Conservation (phyloP, 2,888 invertebrate genomes). For the Drosophila rellima region DNA sequence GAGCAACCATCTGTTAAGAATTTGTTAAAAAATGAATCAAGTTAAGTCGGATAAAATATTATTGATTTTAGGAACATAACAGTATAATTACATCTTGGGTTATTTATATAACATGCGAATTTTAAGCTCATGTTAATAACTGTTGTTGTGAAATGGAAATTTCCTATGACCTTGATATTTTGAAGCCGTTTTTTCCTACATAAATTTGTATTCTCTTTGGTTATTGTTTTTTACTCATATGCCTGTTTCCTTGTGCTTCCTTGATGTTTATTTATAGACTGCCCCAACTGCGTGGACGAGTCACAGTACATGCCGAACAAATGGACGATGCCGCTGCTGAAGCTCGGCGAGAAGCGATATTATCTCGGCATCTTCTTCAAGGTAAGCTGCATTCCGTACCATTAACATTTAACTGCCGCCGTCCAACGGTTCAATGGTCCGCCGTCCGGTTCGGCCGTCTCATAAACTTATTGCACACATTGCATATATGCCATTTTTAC, state of each 20-base stretch:
- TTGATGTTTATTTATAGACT: conserved; percentile 87
- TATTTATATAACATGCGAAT: conserved; percentile 22
- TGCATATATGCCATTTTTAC: conserved; percentile 49
- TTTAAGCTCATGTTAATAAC: conserved; percentile 33
- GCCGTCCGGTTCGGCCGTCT: conserved; percentile 29
- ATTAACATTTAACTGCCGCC: conserved; percentile 54
- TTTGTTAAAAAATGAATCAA: not conserved
- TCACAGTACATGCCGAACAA: conserved; percentile 89
- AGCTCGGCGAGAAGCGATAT: conserved; percentile 95
- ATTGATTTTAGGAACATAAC: conserved; percentile 1
- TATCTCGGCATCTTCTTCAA: conserved; percentile 97
- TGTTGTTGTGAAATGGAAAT: conserved; percentile 31
- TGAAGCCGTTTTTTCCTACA: conserved; percentile 5
- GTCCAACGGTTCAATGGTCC: conserved; percentile 50
- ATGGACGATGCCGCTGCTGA: conserved; percentile 96
- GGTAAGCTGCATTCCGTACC: conserved; percentile 87
- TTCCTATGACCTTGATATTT: conserved; percentile 29
- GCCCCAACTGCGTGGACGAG: conserved; percentile 93
- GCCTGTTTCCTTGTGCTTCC: conserved; percentile 24
- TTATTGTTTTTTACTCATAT: conserved; percentile 19
- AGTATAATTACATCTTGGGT: not conserved
- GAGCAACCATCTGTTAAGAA: not conserved
- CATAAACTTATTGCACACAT: conserved; percentile 30
- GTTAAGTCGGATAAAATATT: not conserved
- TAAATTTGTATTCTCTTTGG: conserved; percentile 9